These are phyloP conservation scores for Pectinophora gossypiella DNA, from an alignment of 1,140 invertebrate species.

Conservation along the genomic window DNA sequence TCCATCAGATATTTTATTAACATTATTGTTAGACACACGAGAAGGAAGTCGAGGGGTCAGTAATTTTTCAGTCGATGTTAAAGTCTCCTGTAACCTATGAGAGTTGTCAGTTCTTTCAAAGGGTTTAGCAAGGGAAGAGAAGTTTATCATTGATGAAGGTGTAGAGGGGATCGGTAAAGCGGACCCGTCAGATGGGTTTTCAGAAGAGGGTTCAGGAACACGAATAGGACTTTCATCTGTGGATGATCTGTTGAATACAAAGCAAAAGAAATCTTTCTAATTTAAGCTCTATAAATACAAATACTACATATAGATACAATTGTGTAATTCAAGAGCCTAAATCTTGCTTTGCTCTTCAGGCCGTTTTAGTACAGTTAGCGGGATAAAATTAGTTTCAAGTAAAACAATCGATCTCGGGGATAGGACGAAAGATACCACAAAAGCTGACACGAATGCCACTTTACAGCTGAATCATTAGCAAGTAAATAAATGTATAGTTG, in stretches of 20 bases:
- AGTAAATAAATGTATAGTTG: constrained; percentile 14
- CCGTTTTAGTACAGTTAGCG: background rate
- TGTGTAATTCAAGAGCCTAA: background rate
- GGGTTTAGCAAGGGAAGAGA: constrained; percentile 65
- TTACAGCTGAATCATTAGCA: constrained; percentile 1
- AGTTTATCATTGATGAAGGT: constrained; percentile 45
- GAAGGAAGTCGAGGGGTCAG: constrained; percentile 36
- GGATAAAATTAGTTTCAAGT: background rate
- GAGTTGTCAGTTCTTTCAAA: constrained; percentile 66
- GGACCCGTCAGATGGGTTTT: constrained; percentile 41
- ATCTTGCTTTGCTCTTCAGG: background rate
- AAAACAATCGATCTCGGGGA: background rate
- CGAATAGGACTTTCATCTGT: constrained; percentile 69
- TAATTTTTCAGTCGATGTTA: constrained; percentile 45
- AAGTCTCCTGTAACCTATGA: constrained; percentile 41
- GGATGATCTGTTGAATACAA: constrained; percentile 76
- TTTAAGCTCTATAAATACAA: constrained; percentile 40
- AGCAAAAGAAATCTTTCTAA: constrained; percentile 70
- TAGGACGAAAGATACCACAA: constrained; percentile 62
- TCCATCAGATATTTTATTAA: constrained; percentile 33
- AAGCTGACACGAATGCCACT: constrained; percentile 27
- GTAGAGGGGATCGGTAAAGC: constrained; percentile 35
- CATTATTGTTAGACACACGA: constrained; percentile 38
- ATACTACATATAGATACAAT: constrained; percentile 9
- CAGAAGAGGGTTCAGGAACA: constrained; percentile 45